Percentiles rank a stretch among this genome's conserved stretches.
These are phyloP conservation scores for Maniola jurtina DNA, from an alignment of 1,140 invertebrate genomes.

Conservation along the genomic window DNA sequence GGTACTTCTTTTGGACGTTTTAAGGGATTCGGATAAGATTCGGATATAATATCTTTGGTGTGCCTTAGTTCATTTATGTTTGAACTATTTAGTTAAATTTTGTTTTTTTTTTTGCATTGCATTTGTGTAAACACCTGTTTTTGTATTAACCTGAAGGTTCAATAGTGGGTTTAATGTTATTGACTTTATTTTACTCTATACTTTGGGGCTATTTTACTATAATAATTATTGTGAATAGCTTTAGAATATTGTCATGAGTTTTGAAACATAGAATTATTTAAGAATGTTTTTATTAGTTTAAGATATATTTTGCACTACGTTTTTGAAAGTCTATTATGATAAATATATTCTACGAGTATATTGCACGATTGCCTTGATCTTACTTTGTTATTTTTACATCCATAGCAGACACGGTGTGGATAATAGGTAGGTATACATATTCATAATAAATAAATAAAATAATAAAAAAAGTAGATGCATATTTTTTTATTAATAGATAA, in stretches of 20 bases:
- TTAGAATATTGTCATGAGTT: conserved; percentile 24
- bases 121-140: conserved; percentile 28
- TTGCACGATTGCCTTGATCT: no score
- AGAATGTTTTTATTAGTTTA: neutral
- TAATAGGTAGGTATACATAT: no score
- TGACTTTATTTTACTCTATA: conserved; percentile 27
- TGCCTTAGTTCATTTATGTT: conserved; percentile 28
- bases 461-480: no score
- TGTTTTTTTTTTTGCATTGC: conserved; percentile 27
- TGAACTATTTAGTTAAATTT: conserved; percentile 31
- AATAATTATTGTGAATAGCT: conserved; percentile 34
- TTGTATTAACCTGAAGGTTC: conserved; percentile 9
- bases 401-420: no score
- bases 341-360: no score
- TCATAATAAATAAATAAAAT: no score
- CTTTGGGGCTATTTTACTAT: conserved; percentile 34
- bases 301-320: neutral
- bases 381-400: no score
- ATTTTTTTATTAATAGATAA: neutral
- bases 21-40: conserved; percentile 28
- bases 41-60: conserved; percentile 37
- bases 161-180: conserved; percentile 23
- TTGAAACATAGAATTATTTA: neutral
- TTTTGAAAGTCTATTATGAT: no score
- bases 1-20: conserved; percentile 32